Base-by-base conservation (phyloP, 2,113 vertebrate genomes). In the Brachirus orientalis region DNA sequence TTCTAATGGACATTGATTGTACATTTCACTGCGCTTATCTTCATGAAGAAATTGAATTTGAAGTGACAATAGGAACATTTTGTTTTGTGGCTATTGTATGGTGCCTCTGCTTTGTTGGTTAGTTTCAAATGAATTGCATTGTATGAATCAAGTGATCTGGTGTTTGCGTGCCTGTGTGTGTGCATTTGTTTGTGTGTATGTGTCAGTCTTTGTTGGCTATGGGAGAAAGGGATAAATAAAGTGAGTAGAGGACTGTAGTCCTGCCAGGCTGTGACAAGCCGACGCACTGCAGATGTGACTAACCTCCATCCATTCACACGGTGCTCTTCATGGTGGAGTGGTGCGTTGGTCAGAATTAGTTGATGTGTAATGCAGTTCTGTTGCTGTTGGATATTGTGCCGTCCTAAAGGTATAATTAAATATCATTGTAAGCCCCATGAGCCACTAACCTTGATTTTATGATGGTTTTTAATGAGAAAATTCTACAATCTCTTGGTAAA, bases 231-330 rank as follows among this genome's bases (percentile, higher is more conserved):
- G 85, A 86, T 85, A 87, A 90, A 88, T n/a, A 86, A 87, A 85
- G 80, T 70, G 56, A 85, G 79, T 59, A 56, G 68, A 82, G 86
- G 53, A 71, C 81, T 88, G 89, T 83, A 88, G 47, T 57, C 35
- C 51, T 85, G 89, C 89, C 90, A 91, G 66, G 54, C 45, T 11
- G 69, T 44, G 79, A 85, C 86, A 87, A 87, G 84, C 72, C 59
- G 86, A 82, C 81, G 66, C 86, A 88, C 84, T 89, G 89, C 89
- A 92, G 90, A 91, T 85, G 82, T 89, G 87, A 73, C 81, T 76
- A 82, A 82, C 86, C 73, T 80, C 77, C 69, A 69, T 83, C 75
- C 82, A 59, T 85, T 87, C 83, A 82, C 81, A 85, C 57, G 74
- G 33, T 60, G 77, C 54, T 38, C 54, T 75, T 75, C 13, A 35